Base-by-base conservation (phyloP, 37 sponge, comb jelly and placozoan species). In the Ephydatia muelleri region DNA sequence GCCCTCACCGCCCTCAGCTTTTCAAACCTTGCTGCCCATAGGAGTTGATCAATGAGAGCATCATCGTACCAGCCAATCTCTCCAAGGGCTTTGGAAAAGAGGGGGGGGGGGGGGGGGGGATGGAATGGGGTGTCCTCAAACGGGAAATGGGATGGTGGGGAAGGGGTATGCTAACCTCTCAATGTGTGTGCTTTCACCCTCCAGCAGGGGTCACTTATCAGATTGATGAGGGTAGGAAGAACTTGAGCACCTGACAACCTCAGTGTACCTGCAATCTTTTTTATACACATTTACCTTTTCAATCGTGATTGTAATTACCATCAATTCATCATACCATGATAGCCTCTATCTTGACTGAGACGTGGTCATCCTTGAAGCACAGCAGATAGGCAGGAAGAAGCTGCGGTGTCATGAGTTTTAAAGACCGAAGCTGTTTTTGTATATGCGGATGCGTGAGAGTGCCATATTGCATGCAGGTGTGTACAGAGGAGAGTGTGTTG, bases 341-440 rank as follows among this genome's bases (percentile, higher is more conserved):
- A 28, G 98, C 89, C 49, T 91, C 88, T 5, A 91, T 84, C n/a
- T 78, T 49, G 31, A 97, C 88, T 65, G 94, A 93, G 36, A 89
- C 82, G 84, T 95, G 92, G 21, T 93, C 88, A 66, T 91, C 96
- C 25, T 40, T 75, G 82, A 97, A 93, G 66, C 94, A 95, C 38
- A 85, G 30, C 40, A 97, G 90, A 70, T 93, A 97, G 66, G 77
- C 70, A 23, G 95, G 84, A 33, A 92, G 83, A 64, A 97, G 69
- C 67, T 89, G 82, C 8, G 90, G 77, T 3, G 98, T 97, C 98
- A 97, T 95, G 67, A 97, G 85, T 5, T 81, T n/a, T 36, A 97
- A 82, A 37, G 88, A 76, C 37, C 73, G 67, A 6, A 95, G 73
- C 78, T 92, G 79, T 30, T 47, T 25, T 36, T 14, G 48, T 11